Evolutionary conservation across 2,113 vertebrate genomes (phyloP).

Genomic region (Pycnonotus jocosus): DNA sequence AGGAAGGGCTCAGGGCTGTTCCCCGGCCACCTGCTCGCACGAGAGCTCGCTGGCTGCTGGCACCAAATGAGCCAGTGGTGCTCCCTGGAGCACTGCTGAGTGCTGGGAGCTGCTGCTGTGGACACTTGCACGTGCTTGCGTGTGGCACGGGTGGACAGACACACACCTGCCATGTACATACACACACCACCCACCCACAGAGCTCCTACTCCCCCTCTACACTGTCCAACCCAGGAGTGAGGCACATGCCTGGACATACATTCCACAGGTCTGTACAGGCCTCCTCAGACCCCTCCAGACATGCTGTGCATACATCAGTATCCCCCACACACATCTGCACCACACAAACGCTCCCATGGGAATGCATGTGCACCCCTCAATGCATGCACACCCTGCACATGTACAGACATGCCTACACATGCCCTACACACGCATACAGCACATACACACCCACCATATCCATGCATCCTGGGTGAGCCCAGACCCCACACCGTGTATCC

Average conservation of each 20-base stretch:
- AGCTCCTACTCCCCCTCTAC: background rate
- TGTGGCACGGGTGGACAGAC: fast-evolving
- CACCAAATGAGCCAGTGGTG: fast-evolving
- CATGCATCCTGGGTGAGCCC: fast-evolving
- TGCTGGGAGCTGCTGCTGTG: fast-evolving
- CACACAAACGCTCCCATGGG: background rate
- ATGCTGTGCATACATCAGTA: fast-evolving
- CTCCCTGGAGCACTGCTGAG: background rate
- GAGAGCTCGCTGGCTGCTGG: background rate
- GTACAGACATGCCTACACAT: fast-evolving
- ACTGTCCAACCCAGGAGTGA: fast-evolving
- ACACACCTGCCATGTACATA: background rate
- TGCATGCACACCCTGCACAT: fast-evolving
- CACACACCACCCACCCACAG: fast-evolving
- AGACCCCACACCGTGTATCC: background rate
- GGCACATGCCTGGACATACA: background rate
- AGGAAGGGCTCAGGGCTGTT: background rate
- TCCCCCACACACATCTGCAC: background rate
- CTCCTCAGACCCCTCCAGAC: background rate
- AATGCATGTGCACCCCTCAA: background rate
- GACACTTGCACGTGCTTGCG: fast-evolving
- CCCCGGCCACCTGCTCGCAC: background rate
- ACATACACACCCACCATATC: background rate
- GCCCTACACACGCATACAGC: background rate
- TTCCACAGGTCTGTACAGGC: background rate